Evolutionary conservation across 2,888 invertebrate genomes (phyloP).

Genomic region (Cryptus armator): DNA sequence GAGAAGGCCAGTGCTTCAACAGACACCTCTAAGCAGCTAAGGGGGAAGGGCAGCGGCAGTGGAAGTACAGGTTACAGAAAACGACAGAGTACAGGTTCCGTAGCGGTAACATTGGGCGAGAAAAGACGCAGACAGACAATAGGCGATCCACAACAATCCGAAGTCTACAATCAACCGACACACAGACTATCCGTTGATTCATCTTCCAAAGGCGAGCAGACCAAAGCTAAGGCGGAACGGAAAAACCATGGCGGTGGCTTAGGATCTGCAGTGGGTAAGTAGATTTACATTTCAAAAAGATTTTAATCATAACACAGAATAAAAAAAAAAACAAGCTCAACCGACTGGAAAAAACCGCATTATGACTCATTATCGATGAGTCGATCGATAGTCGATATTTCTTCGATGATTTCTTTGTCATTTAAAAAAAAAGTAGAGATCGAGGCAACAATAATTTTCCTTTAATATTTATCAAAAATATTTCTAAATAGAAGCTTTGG

Average conservation of each 20-base stretch:
- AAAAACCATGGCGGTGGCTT: slow-evolving; percentile 82
- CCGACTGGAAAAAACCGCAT: not conserved
- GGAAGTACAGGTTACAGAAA: slow-evolving; percentile 81
- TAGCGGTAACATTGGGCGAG: slow-evolving; percentile 80
- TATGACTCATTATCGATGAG: not conserved
- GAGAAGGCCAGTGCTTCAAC: slow-evolving; percentile 85
- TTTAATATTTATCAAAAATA: too few relatives aligned
- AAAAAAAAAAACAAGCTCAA: not conserved
- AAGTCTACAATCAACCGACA: slow-evolving; percentile 74
- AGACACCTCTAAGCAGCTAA: slow-evolving; percentile 84
- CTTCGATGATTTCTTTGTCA: not conserved
- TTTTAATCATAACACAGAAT: not conserved
- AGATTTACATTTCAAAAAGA: slow-evolving; percentile 1
- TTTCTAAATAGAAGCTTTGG: too few relatives aligned
- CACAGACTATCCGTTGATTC: slow-evolving; percentile 78
- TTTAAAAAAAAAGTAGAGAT: too few relatives aligned
- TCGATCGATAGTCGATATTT: not conserved
- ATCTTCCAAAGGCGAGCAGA: slow-evolving; percentile 76
- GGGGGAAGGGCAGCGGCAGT: slow-evolving; percentile 80
- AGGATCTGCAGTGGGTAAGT: slow-evolving; percentile 82
- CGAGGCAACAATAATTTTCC: too few relatives aligned
- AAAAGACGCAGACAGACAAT: slow-evolving; percentile 81
- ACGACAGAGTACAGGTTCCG: slow-evolving; percentile 81
- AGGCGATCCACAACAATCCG: slow-evolving; percentile 76
- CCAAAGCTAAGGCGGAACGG: slow-evolving; percentile 80